A percentile compares a stretch with the other conserved stretches of the same genome.
These are phyloP conservation scores for Chanos chanos DNA, from an alignment of 2,797 vertebrate genomes.

Conservation along the genomic window DNA sequence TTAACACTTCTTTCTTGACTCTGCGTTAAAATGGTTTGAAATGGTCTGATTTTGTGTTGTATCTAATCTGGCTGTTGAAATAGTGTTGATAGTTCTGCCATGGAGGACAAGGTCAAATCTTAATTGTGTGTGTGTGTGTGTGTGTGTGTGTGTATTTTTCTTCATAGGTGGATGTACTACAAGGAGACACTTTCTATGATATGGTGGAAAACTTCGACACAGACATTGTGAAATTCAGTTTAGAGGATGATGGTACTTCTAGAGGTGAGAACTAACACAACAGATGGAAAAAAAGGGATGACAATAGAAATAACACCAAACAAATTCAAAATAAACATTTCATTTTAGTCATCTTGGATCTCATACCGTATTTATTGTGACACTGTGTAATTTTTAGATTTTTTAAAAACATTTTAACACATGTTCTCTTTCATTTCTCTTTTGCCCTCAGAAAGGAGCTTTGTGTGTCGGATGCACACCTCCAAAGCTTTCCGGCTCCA, in stretches of 20 bases:
- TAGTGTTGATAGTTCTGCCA: too few species aligned
- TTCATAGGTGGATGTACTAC: conserved; percentile 78
- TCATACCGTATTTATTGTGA: neutral
- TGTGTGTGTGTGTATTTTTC: neutral
- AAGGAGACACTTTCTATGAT: conserved; percentile 73
- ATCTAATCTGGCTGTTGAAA: too few species aligned
- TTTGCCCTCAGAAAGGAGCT: conserved; percentile 68
- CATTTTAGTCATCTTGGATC: neutral
- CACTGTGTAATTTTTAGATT: too few species aligned
- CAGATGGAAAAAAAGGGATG: neutral
- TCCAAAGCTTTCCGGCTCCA: conserved; percentile 73
- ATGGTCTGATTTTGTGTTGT: neutral
- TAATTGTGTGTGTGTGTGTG: neutral
- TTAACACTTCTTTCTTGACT: neutral
- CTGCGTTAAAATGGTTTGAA: neutral
- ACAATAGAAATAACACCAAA: neutral
- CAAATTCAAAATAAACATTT: neutral
- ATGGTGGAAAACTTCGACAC: conserved; percentile 63
- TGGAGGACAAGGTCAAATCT: neutral
- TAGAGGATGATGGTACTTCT: conserved; percentile 53
- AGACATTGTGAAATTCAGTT: conserved; percentile 51
- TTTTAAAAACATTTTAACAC: too few species aligned
- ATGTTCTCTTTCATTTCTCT: too few species aligned
- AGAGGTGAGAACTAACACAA: conserved; percentile 61
- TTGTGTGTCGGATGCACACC: conserved; percentile 72